Evolutionary conservation across 2,888 invertebrate species (phyloP).

Genomic region (Epistrophella euchroma): DNA sequence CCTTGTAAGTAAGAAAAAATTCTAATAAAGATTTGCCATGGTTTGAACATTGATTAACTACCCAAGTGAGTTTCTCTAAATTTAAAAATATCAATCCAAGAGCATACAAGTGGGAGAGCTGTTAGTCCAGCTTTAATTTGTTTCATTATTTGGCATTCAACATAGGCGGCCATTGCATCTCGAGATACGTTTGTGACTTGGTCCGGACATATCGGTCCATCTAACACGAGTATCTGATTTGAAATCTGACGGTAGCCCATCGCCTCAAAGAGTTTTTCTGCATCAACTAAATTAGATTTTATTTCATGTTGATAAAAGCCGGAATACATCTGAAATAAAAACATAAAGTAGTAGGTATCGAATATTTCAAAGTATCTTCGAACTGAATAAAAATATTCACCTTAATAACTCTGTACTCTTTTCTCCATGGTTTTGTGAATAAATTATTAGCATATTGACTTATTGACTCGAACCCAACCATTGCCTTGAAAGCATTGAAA

Average conservation of each 20-base stretch:
- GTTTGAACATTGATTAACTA: slow-evolving; percentile 46
- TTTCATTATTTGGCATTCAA: slow-evolving; percentile 94
- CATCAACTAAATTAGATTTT: slow-evolving; percentile 91
- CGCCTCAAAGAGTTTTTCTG: slow-evolving; percentile 90
- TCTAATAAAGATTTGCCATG: background rate
- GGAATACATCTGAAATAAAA: slow-evolving; percentile 88
- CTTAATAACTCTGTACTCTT: slow-evolving; percentile 92
- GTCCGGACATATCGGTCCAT: slow-evolving; percentile 92
- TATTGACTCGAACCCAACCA: slow-evolving; percentile 92
- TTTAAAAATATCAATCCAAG: slow-evolving; percentile 88
- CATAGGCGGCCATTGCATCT: slow-evolving; percentile 93
- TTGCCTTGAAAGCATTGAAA: slow-evolving; percentile 92
- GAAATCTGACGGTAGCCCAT: slow-evolving; percentile 91
- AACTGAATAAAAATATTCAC: slow-evolving; percentile 83
- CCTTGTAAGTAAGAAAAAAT: slow-evolving; percentile 76
- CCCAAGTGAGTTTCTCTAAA: slow-evolving; percentile 82
- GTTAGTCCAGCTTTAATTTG: slow-evolving; percentile 89
- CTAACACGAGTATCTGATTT: slow-evolving; percentile 85
- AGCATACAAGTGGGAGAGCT: slow-evolving; percentile 85
- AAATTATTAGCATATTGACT: slow-evolving; percentile 94
- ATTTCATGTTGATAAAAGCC: slow-evolving; percentile 95
- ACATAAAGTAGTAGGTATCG: background rate
- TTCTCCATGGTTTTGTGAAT: slow-evolving; percentile 94
- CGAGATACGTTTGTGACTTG: slow-evolving; percentile 91
- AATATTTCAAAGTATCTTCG: background rate